Percentiles rank a stretch among this genome's conserved stretches.
These are phyloP conservation scores for Linyphia triangularis DNA, from an alignment of 2,888 invertebrate genomes.

Conservation along the genomic window DNA sequence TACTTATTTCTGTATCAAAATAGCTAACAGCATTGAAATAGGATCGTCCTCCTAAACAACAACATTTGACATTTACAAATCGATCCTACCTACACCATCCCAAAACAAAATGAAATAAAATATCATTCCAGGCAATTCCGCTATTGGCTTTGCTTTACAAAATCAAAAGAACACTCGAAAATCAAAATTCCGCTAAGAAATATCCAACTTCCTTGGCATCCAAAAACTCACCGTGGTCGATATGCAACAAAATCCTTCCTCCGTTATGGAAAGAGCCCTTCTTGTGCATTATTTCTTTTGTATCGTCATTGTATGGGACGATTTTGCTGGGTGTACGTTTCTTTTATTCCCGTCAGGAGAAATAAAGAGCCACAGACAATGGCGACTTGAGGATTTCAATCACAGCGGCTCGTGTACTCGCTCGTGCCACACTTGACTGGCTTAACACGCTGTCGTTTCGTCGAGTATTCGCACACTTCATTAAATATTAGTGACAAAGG, in stretches of 20 bases:
- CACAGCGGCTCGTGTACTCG: not conserved
- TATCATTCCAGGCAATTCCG: too few species aligned
- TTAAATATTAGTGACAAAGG: too few species aligned
- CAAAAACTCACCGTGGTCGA: constrained; percentile 1
- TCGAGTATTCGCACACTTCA: not conserved
- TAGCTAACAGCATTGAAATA: too few species aligned
- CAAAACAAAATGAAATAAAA: too few species aligned
- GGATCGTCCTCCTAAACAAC: too few species aligned
- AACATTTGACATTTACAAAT: too few species aligned
- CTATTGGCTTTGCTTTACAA: too few species aligned
- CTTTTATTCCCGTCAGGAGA: constrained; percentile 32
- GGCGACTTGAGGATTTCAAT: constrained; percentile 29
- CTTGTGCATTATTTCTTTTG: constrained; percentile 3
- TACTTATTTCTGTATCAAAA: too few species aligned
- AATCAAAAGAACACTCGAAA: not conserved
- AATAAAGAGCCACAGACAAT: constrained; percentile 50
- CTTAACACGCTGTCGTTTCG: constrained; percentile 2
- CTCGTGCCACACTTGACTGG: not conserved
- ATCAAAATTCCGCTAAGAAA: not conserved
- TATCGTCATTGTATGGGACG: not conserved
- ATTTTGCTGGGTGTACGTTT: constrained; percentile 21
- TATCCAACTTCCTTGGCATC: not conserved
- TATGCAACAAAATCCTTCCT: not conserved
- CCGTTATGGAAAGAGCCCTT: not conserved
- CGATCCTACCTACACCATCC: too few species aligned